Conservation (phyloP, 2,113 vertebrate genomes). For the Chloropsis cyanopogon region DNA sequence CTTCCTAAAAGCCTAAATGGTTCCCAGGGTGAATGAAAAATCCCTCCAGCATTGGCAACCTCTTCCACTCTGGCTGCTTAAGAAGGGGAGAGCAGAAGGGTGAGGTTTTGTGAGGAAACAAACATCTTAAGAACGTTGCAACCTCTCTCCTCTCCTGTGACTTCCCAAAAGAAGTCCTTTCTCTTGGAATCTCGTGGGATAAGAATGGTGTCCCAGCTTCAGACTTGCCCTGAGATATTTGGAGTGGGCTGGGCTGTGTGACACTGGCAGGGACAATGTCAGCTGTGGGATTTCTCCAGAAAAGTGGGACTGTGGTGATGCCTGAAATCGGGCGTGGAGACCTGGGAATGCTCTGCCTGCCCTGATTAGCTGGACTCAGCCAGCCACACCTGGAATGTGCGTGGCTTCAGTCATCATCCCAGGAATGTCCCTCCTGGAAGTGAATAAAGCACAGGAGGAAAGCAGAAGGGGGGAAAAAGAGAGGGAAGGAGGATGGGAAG, state of each 20-base stretch:
- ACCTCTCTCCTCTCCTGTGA: background rate
- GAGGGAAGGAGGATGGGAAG: background rate
- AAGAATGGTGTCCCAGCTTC: background rate
- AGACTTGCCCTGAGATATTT: background rate
- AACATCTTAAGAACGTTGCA: background rate
- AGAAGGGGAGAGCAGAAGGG: background rate
- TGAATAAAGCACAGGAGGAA: background rate
- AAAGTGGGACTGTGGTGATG: background rate
- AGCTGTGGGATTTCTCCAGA: background rate
- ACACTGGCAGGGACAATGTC: background rate
- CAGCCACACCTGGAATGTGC: background rate
- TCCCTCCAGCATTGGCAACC: background rate
- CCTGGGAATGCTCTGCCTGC: background rate
- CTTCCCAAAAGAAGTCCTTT: background rate
- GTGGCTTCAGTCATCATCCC: rapidly evolving
- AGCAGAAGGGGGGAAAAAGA: rapidly evolving
- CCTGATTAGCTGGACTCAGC: background rate
- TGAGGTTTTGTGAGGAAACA: background rate
- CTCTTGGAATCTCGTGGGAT: background rate
- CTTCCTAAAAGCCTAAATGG: background rate
- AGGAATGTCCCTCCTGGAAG: background rate
- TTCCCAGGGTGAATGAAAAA: background rate
- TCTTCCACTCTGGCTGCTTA: background rate
- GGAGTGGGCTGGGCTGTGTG: background rate
- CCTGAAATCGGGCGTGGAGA: rapidly evolving